These are phyloP conservation scores for Cantharis lateralis DNA, from an alignment of 2,888 invertebrate species.

Conservation along the genomic window DNA sequence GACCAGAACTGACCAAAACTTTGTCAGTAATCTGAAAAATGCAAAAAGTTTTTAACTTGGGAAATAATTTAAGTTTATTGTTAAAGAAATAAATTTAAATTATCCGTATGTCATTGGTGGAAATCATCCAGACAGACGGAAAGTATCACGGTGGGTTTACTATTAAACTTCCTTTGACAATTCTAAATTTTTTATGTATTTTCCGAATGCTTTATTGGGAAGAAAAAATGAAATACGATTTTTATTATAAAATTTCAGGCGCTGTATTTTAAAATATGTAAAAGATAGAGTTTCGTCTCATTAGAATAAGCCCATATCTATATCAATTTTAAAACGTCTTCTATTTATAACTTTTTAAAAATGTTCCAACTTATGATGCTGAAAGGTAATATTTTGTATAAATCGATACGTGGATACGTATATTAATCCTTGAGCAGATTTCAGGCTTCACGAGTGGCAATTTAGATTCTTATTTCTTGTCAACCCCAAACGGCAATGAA, in stretches of 20 bases:
- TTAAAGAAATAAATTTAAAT: too few species aligned
- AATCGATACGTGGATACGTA: background rate
- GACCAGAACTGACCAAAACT: background rate
- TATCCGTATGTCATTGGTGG: too few species aligned
- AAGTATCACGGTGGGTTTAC: background rate
- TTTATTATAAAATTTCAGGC: too few species aligned
- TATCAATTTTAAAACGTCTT: background rate
- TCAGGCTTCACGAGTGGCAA: background rate
- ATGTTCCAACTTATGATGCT: background rate
- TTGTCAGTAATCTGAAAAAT: background rate
- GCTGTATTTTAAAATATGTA: too few species aligned
- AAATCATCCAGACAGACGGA: background rate
- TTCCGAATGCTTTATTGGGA: too few species aligned
- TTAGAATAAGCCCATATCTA: background rate
- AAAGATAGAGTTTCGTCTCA: too few species aligned
- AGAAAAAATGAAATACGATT: too few species aligned
- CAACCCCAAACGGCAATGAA: background rate
- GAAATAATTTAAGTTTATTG: too few species aligned
- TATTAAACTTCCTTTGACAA: too few species aligned
- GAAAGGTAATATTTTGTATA: background rate
- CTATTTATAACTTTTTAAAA: background rate
- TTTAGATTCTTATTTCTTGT: background rate
- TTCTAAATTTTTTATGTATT: too few species aligned
- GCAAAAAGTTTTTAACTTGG: background rate
- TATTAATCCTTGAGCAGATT: background rate